phyloP scores from a whole-genome alignment of 2,888 invertebrate species.

The Caenorhabditis doughertyi region DNA sequence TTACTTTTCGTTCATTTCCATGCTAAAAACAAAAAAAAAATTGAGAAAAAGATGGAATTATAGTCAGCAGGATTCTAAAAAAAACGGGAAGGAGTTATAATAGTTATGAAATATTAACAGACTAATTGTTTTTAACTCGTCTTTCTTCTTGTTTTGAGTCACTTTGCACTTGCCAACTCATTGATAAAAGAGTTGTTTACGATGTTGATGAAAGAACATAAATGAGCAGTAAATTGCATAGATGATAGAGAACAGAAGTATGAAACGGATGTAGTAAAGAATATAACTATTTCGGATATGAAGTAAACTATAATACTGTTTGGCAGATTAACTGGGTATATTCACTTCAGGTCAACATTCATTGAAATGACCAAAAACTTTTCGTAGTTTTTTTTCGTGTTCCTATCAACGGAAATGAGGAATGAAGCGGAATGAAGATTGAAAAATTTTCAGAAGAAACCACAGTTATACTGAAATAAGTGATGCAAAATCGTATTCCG shows the following conservation, averaged over 20 bases:
- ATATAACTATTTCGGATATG: no score
- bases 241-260: neutral
- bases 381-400: no score
- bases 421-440: no score
- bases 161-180: conserved; percentile 39
- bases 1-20: no score
- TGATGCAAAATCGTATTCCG: neutral
- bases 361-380: no score
- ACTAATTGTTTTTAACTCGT: conserved; percentile 2
- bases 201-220: neutral
- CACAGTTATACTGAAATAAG: neutral
- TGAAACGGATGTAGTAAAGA: neutral
- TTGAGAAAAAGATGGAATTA: neutral
- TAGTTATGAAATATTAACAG: conserved; percentile 25
- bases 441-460: no score
- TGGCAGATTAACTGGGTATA: no score
- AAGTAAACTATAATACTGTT: no score
- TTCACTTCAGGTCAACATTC: no score
- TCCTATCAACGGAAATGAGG: no score
- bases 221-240: neutral
- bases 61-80: neutral
- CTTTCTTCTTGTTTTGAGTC: conserved; percentile 39
- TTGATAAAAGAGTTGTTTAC: conserved; percentile 45
- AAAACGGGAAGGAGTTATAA: neutral
- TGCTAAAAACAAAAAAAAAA: neutral